Base-by-base conservation (phyloP, 2,888 invertebrate genomes). In the Apamea anceps region DNA sequence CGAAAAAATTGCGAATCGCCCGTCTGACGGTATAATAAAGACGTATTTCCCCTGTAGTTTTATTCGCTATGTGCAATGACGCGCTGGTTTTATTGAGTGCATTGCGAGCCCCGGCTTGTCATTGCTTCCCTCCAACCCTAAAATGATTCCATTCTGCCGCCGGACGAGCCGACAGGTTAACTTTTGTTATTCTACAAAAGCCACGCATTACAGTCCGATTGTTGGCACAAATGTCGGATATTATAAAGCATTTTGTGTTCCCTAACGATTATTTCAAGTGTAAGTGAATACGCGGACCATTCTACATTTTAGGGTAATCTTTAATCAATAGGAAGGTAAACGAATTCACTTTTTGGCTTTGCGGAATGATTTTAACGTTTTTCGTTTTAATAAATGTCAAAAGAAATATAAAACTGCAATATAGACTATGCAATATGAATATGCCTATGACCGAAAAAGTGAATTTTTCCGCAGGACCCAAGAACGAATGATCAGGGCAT, bases 51-150 rank as follows among this genome's bases (percentile, higher is more conserved):
- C 15, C 28, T 87, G 75, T 45, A 57, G 37, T 42, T 62, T 57
- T 68, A 70, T 80, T 77, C 45, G 37, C 42, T 75, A 72, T 80
- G 75, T 80, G 82, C 78, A 91, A 75, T 85, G 81, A 83, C 87
- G 83, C 82, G 87, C 88, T 89, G 85, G 91, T 90, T 89, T 85
- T 87, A 89, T 87, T 89, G 91, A 93, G 92, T 93, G 94, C 93
- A 95, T 96, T 96, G 95, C 94, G 93, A 94, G 95, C 78, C 88
- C 84, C 77, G 95, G 93, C 92, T 95, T 97, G 97, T 97, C 97
- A 97, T 95, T 96, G 95, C 96, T 95, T 95, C 95, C 95, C 95
- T 95, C 92, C 95, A 96, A 96, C 97, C 97, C 97, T 96, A 96
- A 96, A 96, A 96, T 95, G 93, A 94, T 94, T 96, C 94, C 92